Base-by-base conservation (phyloP, 2,797 vertebrate species). In the Erithacus rubecula region DNA sequence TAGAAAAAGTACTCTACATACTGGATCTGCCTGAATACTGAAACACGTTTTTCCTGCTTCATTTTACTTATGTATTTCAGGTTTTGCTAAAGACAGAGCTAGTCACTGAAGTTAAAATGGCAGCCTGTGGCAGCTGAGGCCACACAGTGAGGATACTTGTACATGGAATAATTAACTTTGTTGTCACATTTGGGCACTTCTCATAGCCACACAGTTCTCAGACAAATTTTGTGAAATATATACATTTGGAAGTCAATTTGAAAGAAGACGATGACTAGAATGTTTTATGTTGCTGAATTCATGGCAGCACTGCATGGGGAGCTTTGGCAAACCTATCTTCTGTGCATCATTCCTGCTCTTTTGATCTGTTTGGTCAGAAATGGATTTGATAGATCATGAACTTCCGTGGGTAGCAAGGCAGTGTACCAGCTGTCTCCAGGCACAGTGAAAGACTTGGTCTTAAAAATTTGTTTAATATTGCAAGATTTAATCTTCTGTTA, bases 1-100 rank as follows among this genome's bases (percentile, higher is more conserved):
- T 87, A 63, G 62, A 72, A 71, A 65, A 41, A 29, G 24, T 32
- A 13, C 41, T 90, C 30, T 22, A 32, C 6, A 2, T 39, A 12
- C 4, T 39, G 20, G 20, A 51, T 60, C 29, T 78, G 15, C n/a
- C 74, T 68, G 32, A 56, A 10, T 65, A 44, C 43, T 59, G 68
- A 63, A 93, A 36, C 12, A 10, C 14, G 30, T 65, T 49, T 49
- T 67, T 36, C 41, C 13, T 83, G 9, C 15, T 86, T 78, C 0
- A 0, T 81, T 71, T 83, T 60, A 29, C 30, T 71, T 67, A 11
- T 0, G 0, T 84, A 2, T 84, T 63, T 84, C 49, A 68, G 53
- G 2, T 72, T 76, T 85, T 0, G 0, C 30, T 74, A 16, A 53
- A 64, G 46, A 26, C 36, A 36, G 18, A 81, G 15, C 18, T 29